Percentiles rank a stretch among this genome's conserved stretches.
phyloP scores from a whole-genome alignment of 2,797 vertebrate species.

The Eulemur coronatus region DNA sequence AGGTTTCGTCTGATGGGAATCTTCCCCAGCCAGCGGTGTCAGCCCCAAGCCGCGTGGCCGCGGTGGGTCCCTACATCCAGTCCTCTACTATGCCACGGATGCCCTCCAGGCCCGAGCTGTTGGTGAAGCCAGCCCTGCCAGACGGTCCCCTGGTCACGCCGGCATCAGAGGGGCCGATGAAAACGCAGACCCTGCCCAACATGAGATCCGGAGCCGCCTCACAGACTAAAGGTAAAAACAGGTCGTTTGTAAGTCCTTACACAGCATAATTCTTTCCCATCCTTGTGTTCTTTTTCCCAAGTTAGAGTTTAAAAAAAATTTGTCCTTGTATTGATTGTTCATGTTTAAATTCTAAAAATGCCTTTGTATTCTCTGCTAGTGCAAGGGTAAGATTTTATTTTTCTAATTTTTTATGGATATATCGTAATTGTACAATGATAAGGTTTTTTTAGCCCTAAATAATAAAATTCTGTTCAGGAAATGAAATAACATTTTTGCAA shows the following conservation, averaged over 20 bases:
- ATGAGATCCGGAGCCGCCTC: constrained; percentile 82
- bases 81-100: constrained; percentile 96
- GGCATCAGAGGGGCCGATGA: constrained; percentile 82
- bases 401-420: neutral
- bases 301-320: neutral
- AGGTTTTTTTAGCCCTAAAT: neutral
- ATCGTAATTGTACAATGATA: neutral
- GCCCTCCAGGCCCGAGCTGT: constrained; percentile 90
- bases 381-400: neutral
- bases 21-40: constrained; percentile 87
- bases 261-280: accelerated
- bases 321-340: neutral
- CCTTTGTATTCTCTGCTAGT: neutral
- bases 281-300: neutral
- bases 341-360: neutral
- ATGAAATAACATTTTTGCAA: neutral
- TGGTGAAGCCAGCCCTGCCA: constrained; percentile 93
- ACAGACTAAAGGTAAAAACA: constrained; percentile 79
- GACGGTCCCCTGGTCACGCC: constrained; percentile 89
- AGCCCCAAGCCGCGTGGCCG: constrained; percentile 93
- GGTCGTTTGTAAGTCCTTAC: neutral
- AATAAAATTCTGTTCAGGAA: neutral
- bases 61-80: constrained; percentile 98
- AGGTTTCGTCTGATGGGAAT: constrained; percentile 92
- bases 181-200: constrained; percentile 88